Percentiles rank a stretch among this genome's conserved stretches.
phyloP scores from a whole-genome alignment of 2,113 vertebrate genomes.

The Engystomops pustulosus region DNA sequence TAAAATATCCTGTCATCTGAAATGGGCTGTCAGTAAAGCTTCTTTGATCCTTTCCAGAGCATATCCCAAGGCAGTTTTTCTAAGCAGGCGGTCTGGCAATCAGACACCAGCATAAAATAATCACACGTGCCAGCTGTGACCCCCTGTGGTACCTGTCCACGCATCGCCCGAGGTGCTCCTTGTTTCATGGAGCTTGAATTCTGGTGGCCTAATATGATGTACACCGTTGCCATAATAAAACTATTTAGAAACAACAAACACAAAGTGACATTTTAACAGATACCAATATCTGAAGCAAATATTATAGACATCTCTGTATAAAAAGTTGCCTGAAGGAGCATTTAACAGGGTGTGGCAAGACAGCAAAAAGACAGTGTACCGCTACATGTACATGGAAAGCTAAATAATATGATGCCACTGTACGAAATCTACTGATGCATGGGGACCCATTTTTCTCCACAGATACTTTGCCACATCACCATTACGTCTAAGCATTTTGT shows the following conservation, averaged over 20 bases:
- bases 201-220: background rate
- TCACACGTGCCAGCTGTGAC: constrained; percentile 4
- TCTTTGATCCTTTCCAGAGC: constrained; percentile 34
- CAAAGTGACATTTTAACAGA: background rate
- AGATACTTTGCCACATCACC: too few species aligned
- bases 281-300: background rate
- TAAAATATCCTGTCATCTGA: constrained; percentile 34
- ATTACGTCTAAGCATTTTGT: too few species aligned
- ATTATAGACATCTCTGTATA: background rate
- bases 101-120: constrained; percentile 46
- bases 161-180: background rate
- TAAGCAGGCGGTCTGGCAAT: constrained; percentile 25
- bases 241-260: background rate
- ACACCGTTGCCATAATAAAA: constrained; percentile 15
- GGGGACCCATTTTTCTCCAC: too few species aligned
- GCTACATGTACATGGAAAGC: too few species aligned
- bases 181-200: background rate
- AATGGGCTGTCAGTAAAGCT: constrained; percentile 21
- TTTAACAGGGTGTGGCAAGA: too few species aligned
- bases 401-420: too few species aligned
- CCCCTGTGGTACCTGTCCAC: constrained; percentile 27
- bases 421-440: too few species aligned
- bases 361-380: too few species aligned
- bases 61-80: constrained; percentile 8
- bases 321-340: background rate